Evolutionary conservation across 2,113 vertebrate species (phyloP).

Genomic region (Eptatretus burgeri): DNA sequence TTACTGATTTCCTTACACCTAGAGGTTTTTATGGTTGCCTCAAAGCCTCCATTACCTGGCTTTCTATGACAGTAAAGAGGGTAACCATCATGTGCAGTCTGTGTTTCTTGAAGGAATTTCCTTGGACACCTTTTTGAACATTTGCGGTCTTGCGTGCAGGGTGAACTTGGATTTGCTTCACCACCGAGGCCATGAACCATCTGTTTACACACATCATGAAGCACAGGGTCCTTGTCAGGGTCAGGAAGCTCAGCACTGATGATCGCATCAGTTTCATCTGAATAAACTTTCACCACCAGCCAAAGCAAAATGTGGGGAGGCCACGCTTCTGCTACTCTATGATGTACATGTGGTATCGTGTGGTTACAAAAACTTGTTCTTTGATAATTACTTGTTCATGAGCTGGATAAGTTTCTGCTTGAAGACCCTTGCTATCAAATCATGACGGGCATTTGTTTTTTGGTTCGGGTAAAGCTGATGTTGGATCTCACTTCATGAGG

Average conservation of each 20-base stretch:
- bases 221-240: not conserved
- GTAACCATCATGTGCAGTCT: not conserved
- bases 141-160: not conserved
- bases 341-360: not conserved
- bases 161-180: not conserved
- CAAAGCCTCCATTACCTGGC: not conserved
- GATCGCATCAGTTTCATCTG: not conserved
- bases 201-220: not conserved
- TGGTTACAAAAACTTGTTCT: not conserved
- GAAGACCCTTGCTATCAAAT: not conserved
- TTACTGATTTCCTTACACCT: not conserved
- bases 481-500: too few species aligned
- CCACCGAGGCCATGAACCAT: not conserved
- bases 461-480: not conserved
- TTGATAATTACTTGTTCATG: not conserved
- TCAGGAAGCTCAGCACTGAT: not conserved
- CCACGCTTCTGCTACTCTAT: not conserved
- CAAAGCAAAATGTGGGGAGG: not conserved
- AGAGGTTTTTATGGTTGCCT: not conserved
- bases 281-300: not conserved
- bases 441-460: not conserved
- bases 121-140: not conserved
- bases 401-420: not conserved
- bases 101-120: not conserved
- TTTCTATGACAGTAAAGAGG: not conserved